phyloP scores from a whole-genome alignment of 2,888 invertebrate genomes.

The Pantelozetes paolii region DNA sequence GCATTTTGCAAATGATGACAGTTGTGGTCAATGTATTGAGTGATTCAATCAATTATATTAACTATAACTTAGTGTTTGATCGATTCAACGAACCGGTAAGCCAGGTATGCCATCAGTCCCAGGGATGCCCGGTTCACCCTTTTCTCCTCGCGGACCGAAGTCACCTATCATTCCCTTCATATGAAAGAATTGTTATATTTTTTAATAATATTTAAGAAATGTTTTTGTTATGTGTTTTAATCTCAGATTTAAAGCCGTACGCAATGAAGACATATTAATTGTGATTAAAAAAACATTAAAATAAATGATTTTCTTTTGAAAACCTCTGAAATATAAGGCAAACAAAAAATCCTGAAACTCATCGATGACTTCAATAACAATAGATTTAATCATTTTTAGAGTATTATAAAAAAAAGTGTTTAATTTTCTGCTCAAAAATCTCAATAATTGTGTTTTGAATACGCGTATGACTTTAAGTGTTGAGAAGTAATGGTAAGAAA shows the following conservation, averaged over 20 bases:
- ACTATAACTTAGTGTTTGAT: slow-evolving; percentile 21
- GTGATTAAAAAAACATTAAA: too few relatives aligned
- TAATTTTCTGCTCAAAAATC: too few relatives aligned
- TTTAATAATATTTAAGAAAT: background rate
- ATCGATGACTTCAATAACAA: too few relatives aligned
- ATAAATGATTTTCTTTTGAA: too few relatives aligned
- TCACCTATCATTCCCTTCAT: slow-evolving; percentile 83
- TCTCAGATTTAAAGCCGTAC: background rate
- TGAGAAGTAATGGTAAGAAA: background rate
- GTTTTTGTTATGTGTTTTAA: background rate
- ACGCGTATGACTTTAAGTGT: background rate
- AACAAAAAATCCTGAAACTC: too few relatives aligned
- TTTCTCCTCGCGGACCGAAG: slow-evolving; percentile 82
- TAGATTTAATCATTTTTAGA: too few relatives aligned
- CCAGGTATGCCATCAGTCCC: slow-evolving; percentile 91
- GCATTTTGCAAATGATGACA: slow-evolving; percentile 25
- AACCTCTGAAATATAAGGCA: too few relatives aligned
- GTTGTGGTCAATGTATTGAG: slow-evolving; percentile 20
- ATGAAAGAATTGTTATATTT: slow-evolving; percentile 38
- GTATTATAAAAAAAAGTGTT: too few relatives aligned
- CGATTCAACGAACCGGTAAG: slow-evolving; percentile 44
- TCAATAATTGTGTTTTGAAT: too few relatives aligned
- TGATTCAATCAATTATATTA: slow-evolving; percentile 6
- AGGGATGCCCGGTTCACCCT: slow-evolving; percentile 83
- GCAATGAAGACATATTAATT: background rate